Base-by-base conservation (phyloP, 2,797 vertebrate genomes). In the Eulemur rubriventer region DNA sequence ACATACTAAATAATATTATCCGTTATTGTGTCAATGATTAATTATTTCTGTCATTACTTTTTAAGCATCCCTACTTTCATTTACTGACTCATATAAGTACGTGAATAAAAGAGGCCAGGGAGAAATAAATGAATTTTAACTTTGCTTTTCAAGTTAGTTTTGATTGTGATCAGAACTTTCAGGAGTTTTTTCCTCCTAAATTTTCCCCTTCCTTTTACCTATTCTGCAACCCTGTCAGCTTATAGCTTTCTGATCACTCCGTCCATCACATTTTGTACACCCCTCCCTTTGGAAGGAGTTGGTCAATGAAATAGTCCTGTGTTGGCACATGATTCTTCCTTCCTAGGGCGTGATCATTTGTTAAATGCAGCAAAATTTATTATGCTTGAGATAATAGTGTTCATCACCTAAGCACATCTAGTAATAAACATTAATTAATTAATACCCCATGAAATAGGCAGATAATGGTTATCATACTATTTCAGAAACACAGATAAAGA, bases 391-490 rank as follows among this genome's bases (percentile, higher is more conserved):
- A 85, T 48, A 14, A 94, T 35, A 89, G 14, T 52, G n/a, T 80
- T 90, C 41, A 96, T 88, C 57, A 96, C 26, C 48, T 92, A 75
- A 86, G 43, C 18, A 12, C 20, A 72, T 89, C 59, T 94, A 81
- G 73, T 41, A 93, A 86, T 87, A 89, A 57, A 43, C 63, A 89
- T 79, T 89, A 81, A 95, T 96, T 96, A 96, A 93, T 91, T 95
- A 94, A 78, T 43, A 95, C n/a, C 59, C 63, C 38, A 92, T 61
- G 76, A 69, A 46, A 73, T 61, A 93, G 78, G n/a, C 85, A 96
- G 81, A 83, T 90, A 94, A 76, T 93, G 26, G 33, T 76, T 85
- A 84, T 92, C 46, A 46, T 89, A 90, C 35, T 67, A 67, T 88
- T 48, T 83, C 35, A 94, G 85, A 97, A 95, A 89, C 43, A 76